Base-by-base conservation (phyloP, 1,140 invertebrate species). In the Cydia fagiglandana region DNA sequence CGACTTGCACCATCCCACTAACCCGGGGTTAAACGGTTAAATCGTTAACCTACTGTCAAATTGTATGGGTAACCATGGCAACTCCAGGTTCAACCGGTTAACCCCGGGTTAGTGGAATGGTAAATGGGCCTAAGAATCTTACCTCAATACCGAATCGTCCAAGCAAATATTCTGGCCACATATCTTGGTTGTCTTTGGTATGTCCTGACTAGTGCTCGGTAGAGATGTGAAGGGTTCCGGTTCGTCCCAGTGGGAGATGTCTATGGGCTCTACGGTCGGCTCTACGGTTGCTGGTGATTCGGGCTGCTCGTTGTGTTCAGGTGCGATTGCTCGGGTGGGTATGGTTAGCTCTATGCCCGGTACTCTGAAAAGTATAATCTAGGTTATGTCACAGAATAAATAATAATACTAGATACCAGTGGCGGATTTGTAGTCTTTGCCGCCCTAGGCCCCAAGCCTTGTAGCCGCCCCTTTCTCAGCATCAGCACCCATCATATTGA, bases 91-190 rank as follows among this genome's bases (percentile, higher is more conserved):
- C n/a, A n/a, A n/a, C n/a, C n/a, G n/a, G n/a, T n/a, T n/a, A n/a
- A n/a, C n/a, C n/a, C n/a, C n/a, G n/a, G n/a, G n/a, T n/a, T n/a
- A n/a, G n/a, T n/a, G n/a, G n/a, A 38, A 38, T 9, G 34, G 7
- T 38, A 38, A 7, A 9, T 38, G 0, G 9, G 34, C 7, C 7
- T 38, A 38, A 38, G 9, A 41, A 10, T 41, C 17, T 61, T 24
- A 61, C 56, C 56, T 90, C 20, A 92, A 81, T 30, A 92, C 83
- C 0, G 89, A 91, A 70, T 91, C 88, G 24, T 92, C 90, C 3
- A 92, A 76, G 66, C 89, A 92, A 73, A 92, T 89, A 73, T 91
- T 92, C 73, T 92, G 90, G 0, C 90, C 90, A 45, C 91, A 91
- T 7, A 92, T 91, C 64, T 91, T 92, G 0, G 89, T 70, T 17